Percentiles rank a stretch among this genome's conserved stretches.
Conservation (phyloP, 1,140 invertebrate species). For the Acromyrmex heyeri region DNA sequence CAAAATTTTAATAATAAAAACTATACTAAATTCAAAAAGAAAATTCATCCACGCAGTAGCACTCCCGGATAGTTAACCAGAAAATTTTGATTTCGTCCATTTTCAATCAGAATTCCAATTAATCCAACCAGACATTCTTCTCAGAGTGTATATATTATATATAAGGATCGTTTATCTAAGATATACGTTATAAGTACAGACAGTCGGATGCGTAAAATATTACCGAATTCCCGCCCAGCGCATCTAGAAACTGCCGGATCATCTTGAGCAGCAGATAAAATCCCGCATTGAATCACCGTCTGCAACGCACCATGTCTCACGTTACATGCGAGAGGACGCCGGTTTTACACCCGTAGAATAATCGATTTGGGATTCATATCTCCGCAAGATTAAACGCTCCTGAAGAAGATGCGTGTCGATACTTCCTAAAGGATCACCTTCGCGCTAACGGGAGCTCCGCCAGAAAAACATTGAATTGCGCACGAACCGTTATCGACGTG, state of each 20-base stretch:
- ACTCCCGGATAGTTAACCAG: no score
- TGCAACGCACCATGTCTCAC: constrained; percentile 24
- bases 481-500: not conserved
- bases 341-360: not conserved
- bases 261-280: constrained; percentile 38
- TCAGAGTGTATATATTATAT: no score
- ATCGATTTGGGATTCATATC: not conserved
- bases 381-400: constrained; percentile 7
- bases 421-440: constrained; percentile 6
- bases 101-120: no score
- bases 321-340: not conserved
- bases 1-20: no score
- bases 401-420: not conserved
- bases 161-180: not conserved
- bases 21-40: no score
- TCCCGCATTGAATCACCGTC: constrained; percentile 26
- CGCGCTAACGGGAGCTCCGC: constrained; percentile 1
- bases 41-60: no score
- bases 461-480: not conserved
- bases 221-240: constrained; percentile 73
- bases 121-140: no score
- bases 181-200: not conserved
- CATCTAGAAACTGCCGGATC: constrained; percentile 73
- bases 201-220: not conserved
- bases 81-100: no score